Percentiles rank a stretch among this genome's conserved stretches.
Conservation (phyloP, 2,888 invertebrate species). For the Heliconius cydno region DNA sequence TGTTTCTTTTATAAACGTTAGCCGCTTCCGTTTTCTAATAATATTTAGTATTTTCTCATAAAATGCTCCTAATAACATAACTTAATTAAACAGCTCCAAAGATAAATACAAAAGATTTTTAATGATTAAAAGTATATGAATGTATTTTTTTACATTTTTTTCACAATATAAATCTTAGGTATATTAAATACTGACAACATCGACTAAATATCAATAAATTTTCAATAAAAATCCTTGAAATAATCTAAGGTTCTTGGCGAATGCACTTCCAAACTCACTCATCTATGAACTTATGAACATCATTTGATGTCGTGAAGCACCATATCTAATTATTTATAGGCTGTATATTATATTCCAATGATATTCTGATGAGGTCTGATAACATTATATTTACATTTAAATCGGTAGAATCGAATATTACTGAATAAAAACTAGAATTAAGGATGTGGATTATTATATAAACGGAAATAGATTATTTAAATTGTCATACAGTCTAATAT, state of each 20-base stretch:
- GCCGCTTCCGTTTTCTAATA: no score
- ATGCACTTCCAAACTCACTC: conserved; percentile 1
- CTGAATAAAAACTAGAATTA: conserved; percentile 40
- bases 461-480: conserved; percentile 27
- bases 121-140: not conserved
- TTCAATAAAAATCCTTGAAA: not conserved
- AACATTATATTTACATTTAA: conserved; percentile 69
- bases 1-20: no score
- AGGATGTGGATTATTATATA: conserved; percentile 40
- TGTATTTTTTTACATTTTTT: not conserved
- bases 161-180: not conserved
- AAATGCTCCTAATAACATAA: not conserved
- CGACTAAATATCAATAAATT: not conserved
- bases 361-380: conserved; percentile 66
- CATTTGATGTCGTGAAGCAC: conserved; percentile 57
- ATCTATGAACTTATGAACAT: conserved; percentile 44
- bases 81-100: not conserved
- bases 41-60: not conserved
- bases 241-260: no score
- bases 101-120: not conserved
- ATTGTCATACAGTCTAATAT: not conserved
- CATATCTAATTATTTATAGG: conserved; percentile 56
- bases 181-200: not conserved
- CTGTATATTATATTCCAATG: conserved; percentile 40
- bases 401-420: conserved; percentile 61